These are phyloP conservation scores for Grallaria varia DNA, from an alignment of 2,113 vertebrate species.

Conservation along the genomic window DNA sequence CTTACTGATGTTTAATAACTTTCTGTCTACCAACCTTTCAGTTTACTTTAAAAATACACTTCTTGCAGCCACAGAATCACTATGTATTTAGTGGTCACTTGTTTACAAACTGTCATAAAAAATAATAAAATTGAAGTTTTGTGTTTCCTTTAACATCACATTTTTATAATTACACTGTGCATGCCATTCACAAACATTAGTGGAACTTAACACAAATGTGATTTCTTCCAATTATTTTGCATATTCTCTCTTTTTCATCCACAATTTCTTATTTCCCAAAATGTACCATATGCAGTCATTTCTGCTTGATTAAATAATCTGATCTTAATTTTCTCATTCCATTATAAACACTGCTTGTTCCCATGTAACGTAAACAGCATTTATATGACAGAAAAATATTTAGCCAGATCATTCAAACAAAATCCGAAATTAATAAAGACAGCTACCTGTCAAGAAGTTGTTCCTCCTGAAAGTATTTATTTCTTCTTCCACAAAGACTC, in stretches of 20 bases:
- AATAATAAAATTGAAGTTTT: not conserved
- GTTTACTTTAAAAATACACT: not conserved
- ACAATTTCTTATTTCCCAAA: not conserved
- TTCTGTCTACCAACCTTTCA: not conserved
- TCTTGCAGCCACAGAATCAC: not conserved
- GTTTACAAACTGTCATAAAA: not conserved
- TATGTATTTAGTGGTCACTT: not conserved
- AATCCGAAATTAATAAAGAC: not conserved
- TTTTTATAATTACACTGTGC: not conserved
- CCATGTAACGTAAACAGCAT: not conserved
- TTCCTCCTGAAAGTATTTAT: not conserved
- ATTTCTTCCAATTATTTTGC: not conserved
- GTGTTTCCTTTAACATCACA: not conserved
- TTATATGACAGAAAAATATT: slow-evolving; percentile 12
- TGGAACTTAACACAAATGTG: not conserved
- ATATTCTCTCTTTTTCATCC: not conserved
- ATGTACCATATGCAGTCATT: not conserved
- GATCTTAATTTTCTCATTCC: not conserved
- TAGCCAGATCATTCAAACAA: not conserved
- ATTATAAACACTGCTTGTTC: not conserved
- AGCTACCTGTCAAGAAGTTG: not conserved
- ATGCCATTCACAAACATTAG: not conserved
- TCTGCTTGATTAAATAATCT: not conserved
- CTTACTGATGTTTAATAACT: not conserved
- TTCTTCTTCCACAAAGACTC: not conserved